phyloP scores from a whole-genome alignment of 2,888 invertebrate genomes.

The Macaria notata region DNA sequence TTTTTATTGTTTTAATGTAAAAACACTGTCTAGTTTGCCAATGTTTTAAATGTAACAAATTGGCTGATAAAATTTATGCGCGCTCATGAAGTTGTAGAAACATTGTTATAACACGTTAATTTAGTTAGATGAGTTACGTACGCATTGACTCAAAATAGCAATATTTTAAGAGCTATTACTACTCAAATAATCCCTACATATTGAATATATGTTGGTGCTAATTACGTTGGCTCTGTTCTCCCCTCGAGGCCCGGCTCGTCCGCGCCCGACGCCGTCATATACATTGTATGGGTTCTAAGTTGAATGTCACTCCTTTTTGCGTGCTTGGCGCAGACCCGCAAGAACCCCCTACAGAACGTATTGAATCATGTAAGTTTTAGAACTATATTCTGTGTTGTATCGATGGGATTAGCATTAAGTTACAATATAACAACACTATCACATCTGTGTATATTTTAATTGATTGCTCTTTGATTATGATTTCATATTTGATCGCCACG shows the following conservation, averaged over 20 bases:
- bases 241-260: slow-evolving; percentile 2
- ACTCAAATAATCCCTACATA: no score
- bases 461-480: not conserved
- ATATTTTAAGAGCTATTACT: no score
- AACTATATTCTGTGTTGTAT: slow-evolving; percentile 23
- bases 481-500: not conserved
- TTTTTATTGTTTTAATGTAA: no score
- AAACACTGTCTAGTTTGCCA: no score
- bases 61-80: no score
- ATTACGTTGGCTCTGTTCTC: slow-evolving; percentile 7
- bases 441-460: slow-evolving; percentile 6
- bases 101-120: no score
- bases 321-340: slow-evolving; percentile 22
- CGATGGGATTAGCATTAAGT: slow-evolving; percentile 20
- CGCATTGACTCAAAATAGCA: no score
- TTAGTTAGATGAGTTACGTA: no score
- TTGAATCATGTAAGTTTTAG: slow-evolving; percentile 25
- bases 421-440: slow-evolving; percentile 5
- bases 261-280: slow-evolving; percentile 10
- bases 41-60: no score
- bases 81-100: no score
- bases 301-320: slow-evolving; percentile 25
- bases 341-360: slow-evolving; percentile 24
- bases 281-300: slow-evolving; percentile 22
- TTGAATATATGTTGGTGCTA: not conserved